phyloP scores from a whole-genome alignment of 2,113 vertebrate species.

The Poecilia latipinna region DNA sequence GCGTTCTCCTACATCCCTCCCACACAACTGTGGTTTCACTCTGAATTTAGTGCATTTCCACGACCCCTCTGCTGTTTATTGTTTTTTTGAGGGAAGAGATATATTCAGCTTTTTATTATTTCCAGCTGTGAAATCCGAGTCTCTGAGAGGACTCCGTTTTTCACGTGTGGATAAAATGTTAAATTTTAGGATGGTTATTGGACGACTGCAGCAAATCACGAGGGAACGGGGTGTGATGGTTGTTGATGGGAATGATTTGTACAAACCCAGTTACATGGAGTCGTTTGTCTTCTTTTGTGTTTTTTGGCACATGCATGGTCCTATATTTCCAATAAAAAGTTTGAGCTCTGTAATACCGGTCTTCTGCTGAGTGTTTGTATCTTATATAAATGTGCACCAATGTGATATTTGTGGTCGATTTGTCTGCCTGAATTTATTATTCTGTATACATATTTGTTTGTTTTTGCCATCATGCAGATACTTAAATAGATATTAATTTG shows the following conservation, averaged over 20 bases:
- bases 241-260: slow-evolving; percentile 54
- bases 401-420: neutral
- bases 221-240: slow-evolving; percentile 53
- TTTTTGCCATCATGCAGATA: neutral
- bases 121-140: slow-evolving; percentile 37
- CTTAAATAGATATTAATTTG: no score
- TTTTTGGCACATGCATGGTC: slow-evolving; percentile 21
- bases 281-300: neutral
- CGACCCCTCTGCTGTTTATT: slow-evolving; percentile 51
- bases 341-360: neutral
- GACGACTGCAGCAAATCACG: slow-evolving; percentile 14
- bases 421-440: no score
- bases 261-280: slow-evolving; percentile 15
- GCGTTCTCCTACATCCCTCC: neutral
- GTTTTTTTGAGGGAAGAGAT: slow-evolving; percentile 32
- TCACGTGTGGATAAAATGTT: slow-evolving; percentile 41
- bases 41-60: slow-evolving; percentile 4
- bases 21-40: neutral
- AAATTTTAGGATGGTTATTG: slow-evolving; percentile 24
- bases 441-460: neutral
- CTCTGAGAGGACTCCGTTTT: slow-evolving; percentile 35
- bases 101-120: slow-evolving; percentile 59
- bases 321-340: slow-evolving; percentile 1
- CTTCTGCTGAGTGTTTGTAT: neutral
- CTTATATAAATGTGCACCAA: neutral